These are phyloP conservation scores for Arrhamphus sclerolepis DNA, from an alignment of 2,797 vertebrate genomes.

Conservation along the genomic window DNA sequence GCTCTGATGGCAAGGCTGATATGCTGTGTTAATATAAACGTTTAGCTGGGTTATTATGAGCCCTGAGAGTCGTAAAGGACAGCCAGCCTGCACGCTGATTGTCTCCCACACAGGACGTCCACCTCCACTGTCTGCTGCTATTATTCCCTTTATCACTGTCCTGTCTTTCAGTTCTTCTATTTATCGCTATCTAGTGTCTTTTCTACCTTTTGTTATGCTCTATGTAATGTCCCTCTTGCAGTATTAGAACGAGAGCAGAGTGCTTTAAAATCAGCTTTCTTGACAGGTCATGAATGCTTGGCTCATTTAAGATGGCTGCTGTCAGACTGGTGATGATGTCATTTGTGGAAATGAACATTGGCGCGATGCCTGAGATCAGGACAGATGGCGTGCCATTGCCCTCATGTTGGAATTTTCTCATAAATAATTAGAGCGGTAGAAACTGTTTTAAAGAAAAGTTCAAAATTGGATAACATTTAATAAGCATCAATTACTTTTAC, in stretches of 20 bases:
- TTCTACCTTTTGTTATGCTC: conserved; percentile 50
- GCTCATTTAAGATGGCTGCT: conserved; percentile 35
- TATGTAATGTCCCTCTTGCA: conserved; percentile 46
- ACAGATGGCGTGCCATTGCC: conserved; percentile 4
- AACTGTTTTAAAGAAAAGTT: conserved; percentile 7
- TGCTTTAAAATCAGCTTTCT: conserved; percentile 61
- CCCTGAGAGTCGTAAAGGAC: conserved; percentile 79
- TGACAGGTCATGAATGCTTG: conserved; percentile 33
- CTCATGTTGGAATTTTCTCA: conserved; percentile 7
- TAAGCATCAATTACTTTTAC: neutral
- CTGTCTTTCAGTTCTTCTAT: conserved; percentile 51
- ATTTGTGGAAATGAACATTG: conserved; percentile 38
- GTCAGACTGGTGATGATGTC: conserved; percentile 38
- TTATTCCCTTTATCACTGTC: conserved; percentile 55
- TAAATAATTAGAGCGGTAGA: conserved; percentile 1
- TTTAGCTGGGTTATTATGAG: conserved; percentile 84
- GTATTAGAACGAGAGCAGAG: conserved; percentile 46
- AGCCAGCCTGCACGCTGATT: conserved; percentile 71
- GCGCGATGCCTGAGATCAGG: conserved; percentile 14
- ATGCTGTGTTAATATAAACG: conserved; percentile 85
- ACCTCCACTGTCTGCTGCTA: conserved; percentile 45
- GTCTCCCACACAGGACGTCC: conserved; percentile 65
- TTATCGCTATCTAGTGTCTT: conserved; percentile 59
- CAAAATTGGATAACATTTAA: neutral
- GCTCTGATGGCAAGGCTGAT: conserved; percentile 81